Percentiles rank a stretch among this genome's conserved stretches.
phyloP scores from a whole-genome alignment of 2,113 vertebrate species.

The Gymnarchus niloticus region DNA sequence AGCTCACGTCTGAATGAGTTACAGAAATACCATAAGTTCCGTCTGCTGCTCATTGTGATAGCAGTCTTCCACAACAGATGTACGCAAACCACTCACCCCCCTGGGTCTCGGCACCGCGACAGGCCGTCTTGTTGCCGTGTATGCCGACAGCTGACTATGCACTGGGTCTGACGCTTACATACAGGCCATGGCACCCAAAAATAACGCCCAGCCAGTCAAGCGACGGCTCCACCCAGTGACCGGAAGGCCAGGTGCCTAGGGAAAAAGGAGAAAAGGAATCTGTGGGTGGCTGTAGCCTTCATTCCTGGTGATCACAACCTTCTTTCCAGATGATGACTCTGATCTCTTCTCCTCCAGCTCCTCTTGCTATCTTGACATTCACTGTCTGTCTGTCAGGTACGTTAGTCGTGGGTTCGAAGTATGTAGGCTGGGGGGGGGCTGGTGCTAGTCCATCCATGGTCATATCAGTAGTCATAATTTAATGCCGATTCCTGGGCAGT shows the following conservation, averaged over 20 bases:
- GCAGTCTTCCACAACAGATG: neutral
- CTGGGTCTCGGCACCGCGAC: neutral
- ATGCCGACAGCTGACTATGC: slow-evolving; percentile 33
- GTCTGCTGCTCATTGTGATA: neutral
- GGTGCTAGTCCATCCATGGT: neutral
- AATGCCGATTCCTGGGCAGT: too few species aligned
- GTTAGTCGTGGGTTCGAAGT: neutral
- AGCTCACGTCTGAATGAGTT: neutral
- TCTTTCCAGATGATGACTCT: neutral
- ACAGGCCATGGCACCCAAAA: slow-evolving; percentile 21
- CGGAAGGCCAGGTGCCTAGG: neutral
- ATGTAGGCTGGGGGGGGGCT: neutral
- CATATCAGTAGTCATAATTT: neutral
- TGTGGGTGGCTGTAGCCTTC: neutral
- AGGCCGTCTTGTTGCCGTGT: neutral
- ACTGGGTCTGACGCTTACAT: neutral
- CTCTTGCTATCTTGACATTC: neutral
- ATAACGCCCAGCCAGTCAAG: slow-evolving; percentile 13
- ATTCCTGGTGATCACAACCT: neutral
- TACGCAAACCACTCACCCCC: neutral
- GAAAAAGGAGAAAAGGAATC: neutral
- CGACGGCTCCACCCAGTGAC: neutral
- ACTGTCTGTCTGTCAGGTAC: slow-evolving; percentile 2
- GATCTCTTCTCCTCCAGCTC: neutral
- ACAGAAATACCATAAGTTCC: slow-evolving; percentile 14